Percentiles rank a stretch among this genome's conserved stretches.
Conservation (phyloP, 2,113 vertebrate genomes). For the Thryonomys swinderianus region DNA sequence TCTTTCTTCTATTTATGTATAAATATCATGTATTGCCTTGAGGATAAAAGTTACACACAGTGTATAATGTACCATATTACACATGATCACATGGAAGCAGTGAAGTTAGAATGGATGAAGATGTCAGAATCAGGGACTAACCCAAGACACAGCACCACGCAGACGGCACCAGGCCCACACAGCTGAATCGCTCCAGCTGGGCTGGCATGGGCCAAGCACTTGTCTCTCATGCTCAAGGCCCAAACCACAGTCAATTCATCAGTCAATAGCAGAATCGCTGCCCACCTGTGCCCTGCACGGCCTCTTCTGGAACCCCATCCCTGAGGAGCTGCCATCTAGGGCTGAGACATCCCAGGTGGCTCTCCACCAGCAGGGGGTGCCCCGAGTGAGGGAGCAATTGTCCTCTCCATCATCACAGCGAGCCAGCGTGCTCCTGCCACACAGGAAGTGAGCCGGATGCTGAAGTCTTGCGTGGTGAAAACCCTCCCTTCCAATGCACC, state of each 20-base stretch:
- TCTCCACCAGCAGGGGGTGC: not conserved
- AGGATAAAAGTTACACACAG: not conserved
- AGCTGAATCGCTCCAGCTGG: not conserved
- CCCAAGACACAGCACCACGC: not conserved
- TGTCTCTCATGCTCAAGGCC: not conserved
- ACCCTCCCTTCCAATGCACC: not conserved
- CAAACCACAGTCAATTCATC: not conserved
- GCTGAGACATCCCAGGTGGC: not conserved
- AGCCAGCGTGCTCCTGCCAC: not conserved
- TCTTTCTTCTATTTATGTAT: not conserved
- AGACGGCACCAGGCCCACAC: not conserved
- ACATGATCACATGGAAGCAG: not conserved
- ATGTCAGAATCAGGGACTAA: not conserved
- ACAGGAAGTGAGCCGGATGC: not conserved
- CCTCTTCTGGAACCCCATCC: not conserved
- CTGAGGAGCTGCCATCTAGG: not conserved
- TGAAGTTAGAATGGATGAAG: not conserved
- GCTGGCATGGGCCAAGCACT: not conserved
- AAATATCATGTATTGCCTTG: not conserved
- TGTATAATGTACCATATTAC: not conserved
- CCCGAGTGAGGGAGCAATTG: not conserved
- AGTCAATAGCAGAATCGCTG: not conserved
- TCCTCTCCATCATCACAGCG: rapidly evolving
- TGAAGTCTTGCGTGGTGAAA: not conserved
- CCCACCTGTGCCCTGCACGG: too few relatives aligned